A percentile compares a stretch with the other conserved stretches of the same genome.
phyloP scores from a whole-genome alignment of 2,797 vertebrate genomes.

The Masticophis lateralis region DNA sequence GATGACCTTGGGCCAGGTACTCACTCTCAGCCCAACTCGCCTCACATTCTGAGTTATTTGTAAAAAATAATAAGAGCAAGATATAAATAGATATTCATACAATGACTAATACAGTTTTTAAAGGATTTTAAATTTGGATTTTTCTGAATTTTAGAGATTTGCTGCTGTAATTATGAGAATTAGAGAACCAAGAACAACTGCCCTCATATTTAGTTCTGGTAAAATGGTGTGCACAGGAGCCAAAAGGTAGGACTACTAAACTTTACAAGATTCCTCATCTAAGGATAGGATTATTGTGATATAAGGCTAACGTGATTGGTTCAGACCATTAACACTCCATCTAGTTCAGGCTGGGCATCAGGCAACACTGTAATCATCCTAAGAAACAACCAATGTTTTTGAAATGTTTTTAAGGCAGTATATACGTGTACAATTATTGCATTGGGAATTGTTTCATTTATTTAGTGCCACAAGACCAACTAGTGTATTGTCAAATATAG shows the following conservation, averaged over 20 bases:
- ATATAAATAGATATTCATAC: not conserved
- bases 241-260: conserved; percentile 78
- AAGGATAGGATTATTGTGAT: not conserved
- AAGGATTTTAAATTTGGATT: not conserved
- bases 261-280: not conserved
- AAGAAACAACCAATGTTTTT: not conserved
- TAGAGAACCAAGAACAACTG: conserved; percentile 90
- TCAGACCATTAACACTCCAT: not conserved
- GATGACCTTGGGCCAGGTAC: not conserved
- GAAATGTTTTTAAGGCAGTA: not conserved
- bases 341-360: not conserved
- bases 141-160: conserved; percentile 80
- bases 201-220: conserved; percentile 95
- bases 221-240: conserved; percentile 98
- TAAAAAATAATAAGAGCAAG: not conserved
- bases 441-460: not conserved
- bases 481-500: not conserved
- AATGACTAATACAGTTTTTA: not conserved
- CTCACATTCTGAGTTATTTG: not conserved
- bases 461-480: not conserved
- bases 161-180: conserved; percentile 97
- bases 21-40: not conserved
- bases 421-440: not conserved
- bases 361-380: not conserved
- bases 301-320: not conserved